Base-by-base conservation (phyloP, 1,140 invertebrate species). In the Antheraea pernyi region DNA sequence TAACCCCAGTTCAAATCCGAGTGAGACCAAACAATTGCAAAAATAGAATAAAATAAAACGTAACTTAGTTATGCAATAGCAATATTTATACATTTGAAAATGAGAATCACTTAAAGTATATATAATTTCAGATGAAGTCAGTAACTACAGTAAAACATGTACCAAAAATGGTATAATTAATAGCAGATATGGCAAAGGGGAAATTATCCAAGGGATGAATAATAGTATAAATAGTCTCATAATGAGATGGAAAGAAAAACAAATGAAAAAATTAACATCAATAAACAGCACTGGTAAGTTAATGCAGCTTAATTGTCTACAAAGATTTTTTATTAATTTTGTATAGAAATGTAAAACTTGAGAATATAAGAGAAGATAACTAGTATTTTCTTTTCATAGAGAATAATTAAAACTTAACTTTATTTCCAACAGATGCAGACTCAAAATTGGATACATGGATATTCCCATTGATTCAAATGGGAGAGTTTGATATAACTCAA, bases 391-490 rank as follows among this genome's bases (percentile, higher is more conserved):
- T 42, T 42, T 10, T 53, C 16, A 53, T 13, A 53, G 46, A 53
- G 16, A 13, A 53, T 16, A 53, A 36, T 30, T 61, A 61, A 30
- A 30, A 30, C 22, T 10, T 61, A 9, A 18, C 13, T 42, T 19
- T 65, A 46, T 11, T 39, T 10, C 39, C 4, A 5, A 65, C 18
- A 65, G 63, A 42, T 42, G 16, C 2, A 53, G 13, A 53, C 18
- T 64, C 36, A 69, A 5, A 61, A 13, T 19, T 70, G 76, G 97
- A 99, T 82, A 99, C 98, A 10, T 96, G 97, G 95, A 93, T 99
- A 18, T 99, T 98, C 89, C 99, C 99, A 0, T 86, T 99, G 30
- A 90, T 99, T 60, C 98, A 99, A 95, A 98, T 99, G 97, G 98
- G 97, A 1, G 96, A 97, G 71, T 94, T 99, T 65, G 95, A 95